Evolutionary conservation across 2,797 vertebrate genomes (phyloP).

Genomic region (Ptychobarbus kaznakovi): DNA sequence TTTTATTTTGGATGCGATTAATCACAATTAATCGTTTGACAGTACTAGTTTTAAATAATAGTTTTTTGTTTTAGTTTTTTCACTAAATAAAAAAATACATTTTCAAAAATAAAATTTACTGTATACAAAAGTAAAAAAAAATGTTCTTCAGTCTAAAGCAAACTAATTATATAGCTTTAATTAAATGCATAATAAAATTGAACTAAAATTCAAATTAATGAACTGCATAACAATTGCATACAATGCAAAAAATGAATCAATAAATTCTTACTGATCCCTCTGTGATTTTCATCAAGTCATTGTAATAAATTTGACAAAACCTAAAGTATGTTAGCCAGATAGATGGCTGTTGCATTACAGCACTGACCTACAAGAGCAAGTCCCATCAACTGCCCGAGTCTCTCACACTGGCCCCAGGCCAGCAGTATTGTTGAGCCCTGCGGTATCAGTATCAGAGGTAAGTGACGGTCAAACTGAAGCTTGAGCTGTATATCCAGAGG

Average conservation of each 20-base stretch:
- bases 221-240: background rate
- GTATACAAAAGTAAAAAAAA: background rate
- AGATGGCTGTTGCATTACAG: background rate
- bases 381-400: background rate
- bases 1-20: too few relatives aligned
- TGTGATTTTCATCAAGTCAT: background rate
- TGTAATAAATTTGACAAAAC: background rate
- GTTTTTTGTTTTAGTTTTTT: too few relatives aligned
- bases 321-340: background rate
- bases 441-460: background rate
- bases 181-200: background rate
- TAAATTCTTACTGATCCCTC: background rate
- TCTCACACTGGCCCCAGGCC: background rate
- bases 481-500: slow-evolving; percentile 22
- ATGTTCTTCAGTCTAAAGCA: background rate
- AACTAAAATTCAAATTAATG: background rate
- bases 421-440: slow-evolving; percentile 12
- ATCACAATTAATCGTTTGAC: too few relatives aligned
- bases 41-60: too few relatives aligned
- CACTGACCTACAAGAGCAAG: background rate
- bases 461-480: slow-evolving; percentile 30
- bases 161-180: background rate
- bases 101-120: background rate
- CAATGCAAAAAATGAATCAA: background rate
- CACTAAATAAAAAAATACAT: background rate